A percentile compares a stretch with the other conserved stretches of the same genome.
phyloP scores from a whole-genome alignment of 2,113 vertebrate species.

The Oryzias curvinotus region DNA sequence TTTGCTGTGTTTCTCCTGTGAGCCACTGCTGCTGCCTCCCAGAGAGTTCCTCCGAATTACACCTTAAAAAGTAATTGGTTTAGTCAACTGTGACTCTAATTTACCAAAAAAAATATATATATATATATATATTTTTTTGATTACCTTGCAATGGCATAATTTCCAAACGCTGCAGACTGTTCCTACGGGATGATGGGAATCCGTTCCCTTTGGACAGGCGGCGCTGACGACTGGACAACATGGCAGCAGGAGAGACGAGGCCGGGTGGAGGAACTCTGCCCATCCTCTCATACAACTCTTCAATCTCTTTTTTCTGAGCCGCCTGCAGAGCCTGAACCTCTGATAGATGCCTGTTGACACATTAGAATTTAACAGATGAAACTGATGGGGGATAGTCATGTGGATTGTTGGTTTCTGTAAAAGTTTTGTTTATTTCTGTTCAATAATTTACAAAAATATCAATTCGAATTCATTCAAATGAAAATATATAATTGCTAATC shows the following conservation, averaged over 20 bases:
- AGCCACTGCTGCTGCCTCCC: conserved; percentile 85
- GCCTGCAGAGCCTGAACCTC: conserved; percentile 91
- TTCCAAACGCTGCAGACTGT: conserved; percentile 94
- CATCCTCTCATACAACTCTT: conserved; percentile 88
- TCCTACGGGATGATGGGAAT: conserved; percentile 86
- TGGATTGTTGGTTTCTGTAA: no score
- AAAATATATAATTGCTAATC: no score
- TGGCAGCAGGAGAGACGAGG: conserved; percentile 89
- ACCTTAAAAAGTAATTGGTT: conserved; percentile 63
- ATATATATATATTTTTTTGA: neutral
- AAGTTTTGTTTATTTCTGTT: no score
- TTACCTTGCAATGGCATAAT: conserved; percentile 81
- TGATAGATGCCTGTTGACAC: conserved; percentile 80
- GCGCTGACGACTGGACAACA: conserved; percentile 90
- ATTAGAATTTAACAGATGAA: neutral
- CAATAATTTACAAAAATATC: no score
- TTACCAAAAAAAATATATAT: neutral
- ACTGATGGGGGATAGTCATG: no score
- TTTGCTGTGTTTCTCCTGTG: conserved; percentile 87
- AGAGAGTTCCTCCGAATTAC: conserved; percentile 93
- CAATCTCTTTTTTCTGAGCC: conserved; percentile 92
- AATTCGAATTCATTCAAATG: no score
- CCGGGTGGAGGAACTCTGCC: conserved; percentile 91
- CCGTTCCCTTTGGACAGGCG: conserved; percentile 89
- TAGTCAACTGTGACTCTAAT: neutral